Percentiles rank a stretch among this genome's conserved stretches.
Evolutionary conservation across 2,797 vertebrate species (phyloP).

Genomic region (Molossus molossus): DNA sequence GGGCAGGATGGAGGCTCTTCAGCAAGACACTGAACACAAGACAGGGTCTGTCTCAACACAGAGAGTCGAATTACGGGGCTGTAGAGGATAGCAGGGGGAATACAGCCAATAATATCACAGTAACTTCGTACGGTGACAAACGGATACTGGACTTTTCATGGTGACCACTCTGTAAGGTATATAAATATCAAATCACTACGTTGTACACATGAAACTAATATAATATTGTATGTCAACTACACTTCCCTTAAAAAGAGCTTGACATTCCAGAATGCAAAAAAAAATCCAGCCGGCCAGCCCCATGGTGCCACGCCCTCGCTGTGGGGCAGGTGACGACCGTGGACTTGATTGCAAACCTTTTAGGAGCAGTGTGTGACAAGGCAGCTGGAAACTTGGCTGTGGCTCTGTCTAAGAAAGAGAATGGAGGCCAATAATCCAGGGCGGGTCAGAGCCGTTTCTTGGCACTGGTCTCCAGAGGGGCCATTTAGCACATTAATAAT

Average conservation of each 20-base stretch:
- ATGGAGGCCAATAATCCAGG: conserved; percentile 44
- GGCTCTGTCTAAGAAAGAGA: conserved; percentile 72
- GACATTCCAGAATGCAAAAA: neutral
- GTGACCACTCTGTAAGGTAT: neutral
- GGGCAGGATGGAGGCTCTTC: neutral
- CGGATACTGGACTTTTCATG: neutral
- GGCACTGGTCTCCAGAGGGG: conserved; percentile 68
- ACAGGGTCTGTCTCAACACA: no score
- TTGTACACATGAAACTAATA: neutral
- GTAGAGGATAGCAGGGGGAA: neutral
- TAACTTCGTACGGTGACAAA: neutral
- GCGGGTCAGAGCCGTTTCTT: conserved; percentile 61
- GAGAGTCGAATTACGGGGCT: neutral
- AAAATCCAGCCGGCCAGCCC: neutral
- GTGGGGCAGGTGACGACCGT: neutral
- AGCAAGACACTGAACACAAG: neutral
- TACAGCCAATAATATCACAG: neutral
- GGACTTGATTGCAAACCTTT: neutral
- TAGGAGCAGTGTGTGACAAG: neutral
- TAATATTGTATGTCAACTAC: neutral
- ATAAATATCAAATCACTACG: neutral
- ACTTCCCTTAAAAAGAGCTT: neutral
- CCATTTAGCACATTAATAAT: conserved; percentile 84
- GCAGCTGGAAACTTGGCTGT: neutral
- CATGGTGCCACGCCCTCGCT: neutral